Evolutionary conservation across 2,888 invertebrate genomes (phyloP), one percentile per base, ranked within the genome.

Genomic region (Tachina grossa): DNA sequence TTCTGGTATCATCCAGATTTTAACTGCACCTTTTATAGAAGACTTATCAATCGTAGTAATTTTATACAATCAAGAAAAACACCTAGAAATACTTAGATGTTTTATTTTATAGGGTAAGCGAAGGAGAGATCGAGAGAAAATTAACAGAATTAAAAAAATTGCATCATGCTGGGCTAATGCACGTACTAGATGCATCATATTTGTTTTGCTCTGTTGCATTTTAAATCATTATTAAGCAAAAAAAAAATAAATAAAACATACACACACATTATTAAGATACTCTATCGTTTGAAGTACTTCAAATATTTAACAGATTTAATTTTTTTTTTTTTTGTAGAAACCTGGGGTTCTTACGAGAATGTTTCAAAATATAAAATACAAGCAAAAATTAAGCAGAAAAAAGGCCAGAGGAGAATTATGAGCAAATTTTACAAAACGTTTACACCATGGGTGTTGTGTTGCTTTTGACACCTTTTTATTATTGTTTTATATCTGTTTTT

Each of bases 391-490:
- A 63, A 65, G 47, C 39, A 57, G 65, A 72, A 71, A 53, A 16
- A 55, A 45, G 31, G 49, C 51, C 9, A 53, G 53, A 43, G 41
- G 9, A 57, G 22, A 47, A 65, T 71, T 77, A 43, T 31, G 22
- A 22, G 41, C 13, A 51, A 43, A 45, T 63, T 41, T 22, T 39
- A 74, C 77, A 83, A 84, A 83, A 83, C 81, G 81, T 82, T 82
- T 69, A 78, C 86, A 59, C 68, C 83, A 72, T 83, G 81, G 78
- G 83, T 82, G 86, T 82, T 86, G 89, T 91, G 90, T 90, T 89
- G 89, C 88, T 91, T 90, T 91, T 91, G 91, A 91, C 91, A 91
- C 91, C 91, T 91, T 90, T 91, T 84, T 71, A 66, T 66, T 76
- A 19, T 43, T 68, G 68, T 49, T 41, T 55, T 16, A 9, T 66